phyloP scores from a whole-genome alignment of 2,888 invertebrate genomes.

The Chrysina gloriosa region DNA sequence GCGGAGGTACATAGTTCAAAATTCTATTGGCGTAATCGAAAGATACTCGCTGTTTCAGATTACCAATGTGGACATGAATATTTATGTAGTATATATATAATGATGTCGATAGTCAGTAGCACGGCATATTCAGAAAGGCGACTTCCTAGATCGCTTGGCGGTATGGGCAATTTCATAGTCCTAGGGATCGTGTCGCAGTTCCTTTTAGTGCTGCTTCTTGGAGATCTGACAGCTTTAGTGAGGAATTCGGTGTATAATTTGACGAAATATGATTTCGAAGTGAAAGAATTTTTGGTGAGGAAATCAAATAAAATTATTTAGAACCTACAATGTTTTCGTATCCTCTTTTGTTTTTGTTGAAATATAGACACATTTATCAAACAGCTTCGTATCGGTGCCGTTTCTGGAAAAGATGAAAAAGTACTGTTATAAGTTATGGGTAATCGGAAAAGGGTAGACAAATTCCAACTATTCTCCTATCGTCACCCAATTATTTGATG shows the following conservation, averaged over 20 bases:
- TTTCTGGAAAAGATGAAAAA: slow-evolving; percentile 47
- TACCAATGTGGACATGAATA: slow-evolving; percentile 42
- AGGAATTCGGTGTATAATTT: slow-evolving; percentile 46
- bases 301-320: not conserved
- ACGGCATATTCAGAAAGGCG: slow-evolving; percentile 44
- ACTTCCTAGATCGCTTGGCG: slow-evolving; percentile 40
- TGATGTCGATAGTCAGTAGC: slow-evolving; percentile 43
- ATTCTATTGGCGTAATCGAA: too few relatives aligned
- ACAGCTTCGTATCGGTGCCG: slow-evolving; percentile 48
- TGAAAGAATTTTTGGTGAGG: slow-evolving; percentile 44
- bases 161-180: slow-evolving; percentile 41
- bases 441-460: slow-evolving; percentile 48
- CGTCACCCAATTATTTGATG: slow-evolving; percentile 47
- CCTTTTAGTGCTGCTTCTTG: slow-evolving; percentile 44
- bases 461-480: slow-evolving; percentile 47
- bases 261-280: slow-evolving; percentile 44
- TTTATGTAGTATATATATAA: slow-evolving; percentile 45
- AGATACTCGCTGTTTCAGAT: not conserved
- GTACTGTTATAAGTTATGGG: slow-evolving; percentile 51
- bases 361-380: slow-evolving; percentile 46
- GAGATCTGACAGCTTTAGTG: slow-evolving; percentile 48
- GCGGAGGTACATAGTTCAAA: not conserved
- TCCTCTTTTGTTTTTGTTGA: not conserved
- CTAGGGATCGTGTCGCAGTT: slow-evolving; percentile 42
- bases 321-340: too few relatives aligned